Percentiles rank a stretch among this genome's conserved stretches.
Evolutionary conservation across 2,113 vertebrate species (phyloP).

Genomic region (Campylorhamphus procurvoides): DNA sequence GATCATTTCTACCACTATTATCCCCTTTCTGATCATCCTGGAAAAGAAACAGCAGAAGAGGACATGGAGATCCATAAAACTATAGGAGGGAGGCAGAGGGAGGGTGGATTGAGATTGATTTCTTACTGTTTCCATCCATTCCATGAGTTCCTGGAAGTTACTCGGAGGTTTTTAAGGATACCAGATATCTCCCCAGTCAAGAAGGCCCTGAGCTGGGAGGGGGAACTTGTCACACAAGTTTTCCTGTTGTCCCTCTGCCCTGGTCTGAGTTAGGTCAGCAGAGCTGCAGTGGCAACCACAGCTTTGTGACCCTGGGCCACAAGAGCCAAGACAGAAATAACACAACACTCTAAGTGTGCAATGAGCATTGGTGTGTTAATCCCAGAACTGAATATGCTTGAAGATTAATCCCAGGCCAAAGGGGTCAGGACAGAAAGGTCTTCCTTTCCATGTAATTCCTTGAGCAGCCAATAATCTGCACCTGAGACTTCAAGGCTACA

Average conservation of each 20-base stretch:
- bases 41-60: neutral
- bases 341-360: neutral
- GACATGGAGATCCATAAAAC: neutral
- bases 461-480: too few species aligned
- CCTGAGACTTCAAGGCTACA: too few species aligned
- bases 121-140: neutral
- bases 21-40: neutral
- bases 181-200: neutral
- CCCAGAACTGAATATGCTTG: too few species aligned
- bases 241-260: neutral
- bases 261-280: neutral
- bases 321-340: accelerated
- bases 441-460: too few species aligned
- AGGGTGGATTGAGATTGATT: neutral
- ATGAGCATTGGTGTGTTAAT: neutral
- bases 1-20: neutral
- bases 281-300: neutral
- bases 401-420: too few species aligned
- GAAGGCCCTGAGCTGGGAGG: neutral
- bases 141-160: neutral
- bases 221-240: neutral
- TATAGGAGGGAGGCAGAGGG: neutral
- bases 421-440: too few species aligned
- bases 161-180: neutral
- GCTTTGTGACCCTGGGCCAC: neutral